Percentiles rank a stretch among this genome's conserved stretches.
phyloP scores from a whole-genome alignment of 1,140 invertebrate genomes.

The Phthorimaea operculella region DNA sequence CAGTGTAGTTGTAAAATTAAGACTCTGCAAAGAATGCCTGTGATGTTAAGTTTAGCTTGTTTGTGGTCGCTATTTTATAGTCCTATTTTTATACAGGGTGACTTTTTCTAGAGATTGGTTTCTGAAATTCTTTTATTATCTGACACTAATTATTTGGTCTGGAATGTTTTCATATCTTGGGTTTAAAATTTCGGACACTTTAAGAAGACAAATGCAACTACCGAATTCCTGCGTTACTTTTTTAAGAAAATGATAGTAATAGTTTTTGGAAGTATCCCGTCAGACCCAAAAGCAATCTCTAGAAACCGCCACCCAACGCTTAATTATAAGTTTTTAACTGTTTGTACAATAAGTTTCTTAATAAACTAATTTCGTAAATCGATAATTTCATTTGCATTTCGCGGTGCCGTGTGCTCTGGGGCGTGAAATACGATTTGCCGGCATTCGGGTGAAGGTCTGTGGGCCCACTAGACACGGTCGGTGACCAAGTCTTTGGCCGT shows the following conservation, averaged over 20 bases:
- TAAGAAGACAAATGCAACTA: too few relatives aligned
- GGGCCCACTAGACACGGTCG: slow-evolving; percentile 30
- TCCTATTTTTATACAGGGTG: slow-evolving; percentile 48
- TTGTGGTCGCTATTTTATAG: slow-evolving; percentile 16
- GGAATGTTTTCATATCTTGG: too few relatives aligned
- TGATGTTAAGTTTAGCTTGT: slow-evolving; percentile 39
- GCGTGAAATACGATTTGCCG: slow-evolving; percentile 52
- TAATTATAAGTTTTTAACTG: slow-evolving; percentile 32
- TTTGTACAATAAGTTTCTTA: slow-evolving; percentile 58
- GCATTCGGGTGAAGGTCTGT: slow-evolving; percentile 53
- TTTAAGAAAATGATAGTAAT: too few relatives aligned
- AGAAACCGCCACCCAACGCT: too few relatives aligned
- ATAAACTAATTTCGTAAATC: slow-evolving; percentile 51
- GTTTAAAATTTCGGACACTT: too few relatives aligned
- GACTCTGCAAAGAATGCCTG: slow-evolving; percentile 21
- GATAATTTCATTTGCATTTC: slow-evolving; percentile 51
- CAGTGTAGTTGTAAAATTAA: slow-evolving; percentile 18
- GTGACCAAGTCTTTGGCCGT: slow-evolving; percentile 34
- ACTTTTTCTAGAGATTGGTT: too few relatives aligned
- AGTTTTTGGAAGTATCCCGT: too few relatives aligned
- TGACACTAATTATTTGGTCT: too few relatives aligned
- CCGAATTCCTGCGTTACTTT: too few relatives aligned
- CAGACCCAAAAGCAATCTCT: too few relatives aligned
- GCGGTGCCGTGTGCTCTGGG: slow-evolving; percentile 30
- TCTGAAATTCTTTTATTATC: too few relatives aligned